phyloP scores from a whole-genome alignment of 2,113 vertebrate species.

The Shinisaurus crocodilurus region DNA sequence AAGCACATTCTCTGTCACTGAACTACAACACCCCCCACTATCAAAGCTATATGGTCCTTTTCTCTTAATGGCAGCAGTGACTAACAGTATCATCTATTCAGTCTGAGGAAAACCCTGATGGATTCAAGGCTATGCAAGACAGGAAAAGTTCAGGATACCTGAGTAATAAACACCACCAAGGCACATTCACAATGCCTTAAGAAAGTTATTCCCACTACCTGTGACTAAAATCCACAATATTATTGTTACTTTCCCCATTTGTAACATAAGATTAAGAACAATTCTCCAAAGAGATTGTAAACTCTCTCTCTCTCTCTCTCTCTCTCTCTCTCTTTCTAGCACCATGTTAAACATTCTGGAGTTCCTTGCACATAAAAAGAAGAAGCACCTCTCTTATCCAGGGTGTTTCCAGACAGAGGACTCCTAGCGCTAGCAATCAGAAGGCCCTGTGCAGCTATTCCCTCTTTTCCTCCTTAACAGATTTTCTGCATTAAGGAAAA shows the following conservation, averaged over 20 bases:
- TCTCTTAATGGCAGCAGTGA: neutral
- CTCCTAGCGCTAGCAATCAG: neutral
- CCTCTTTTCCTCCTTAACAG: neutral
- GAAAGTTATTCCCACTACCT: neutral
- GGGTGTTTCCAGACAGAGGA: neutral
- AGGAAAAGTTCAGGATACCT: neutral
- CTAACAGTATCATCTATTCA: neutral
- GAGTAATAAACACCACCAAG: neutral
- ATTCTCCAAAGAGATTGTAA: fast-evolving
- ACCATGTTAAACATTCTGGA: neutral
- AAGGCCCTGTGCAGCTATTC: neutral
- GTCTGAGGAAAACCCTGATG: conserved; percentile 14
- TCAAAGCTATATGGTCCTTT: neutral
- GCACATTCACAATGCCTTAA: neutral
- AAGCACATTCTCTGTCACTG: neutral
- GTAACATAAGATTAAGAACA: fast-evolving
- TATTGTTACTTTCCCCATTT: fast-evolving
- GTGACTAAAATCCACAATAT: neutral
- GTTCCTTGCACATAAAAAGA: neutral
- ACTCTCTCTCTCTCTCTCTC: neutral
- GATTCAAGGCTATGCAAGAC: neutral
- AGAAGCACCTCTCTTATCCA: neutral
- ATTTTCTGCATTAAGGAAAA: too few relatives aligned
- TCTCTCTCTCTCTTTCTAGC: too few relatives aligned
- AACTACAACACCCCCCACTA: neutral